Conservation (phyloP, 1,140 invertebrate genomes). For the Zaprionus africanus region DNA sequence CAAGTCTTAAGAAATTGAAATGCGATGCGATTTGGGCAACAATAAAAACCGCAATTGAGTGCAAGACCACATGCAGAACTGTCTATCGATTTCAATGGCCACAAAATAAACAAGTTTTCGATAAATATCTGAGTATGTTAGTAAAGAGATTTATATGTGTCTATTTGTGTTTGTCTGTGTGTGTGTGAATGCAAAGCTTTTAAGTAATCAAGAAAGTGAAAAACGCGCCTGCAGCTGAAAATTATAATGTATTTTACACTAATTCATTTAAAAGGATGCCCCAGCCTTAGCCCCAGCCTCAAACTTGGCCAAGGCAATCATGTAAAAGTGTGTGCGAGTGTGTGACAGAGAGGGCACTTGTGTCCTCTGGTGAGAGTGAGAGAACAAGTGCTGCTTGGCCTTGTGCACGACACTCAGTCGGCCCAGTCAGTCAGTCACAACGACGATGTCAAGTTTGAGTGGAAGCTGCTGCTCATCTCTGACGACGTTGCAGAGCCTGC, state of each 20-base stretch:
- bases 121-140: slow-evolving; percentile 21
- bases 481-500: background rate
- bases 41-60: slow-evolving; percentile 30
- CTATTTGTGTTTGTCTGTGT: background rate
- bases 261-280: slow-evolving; percentile 70
- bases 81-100: slow-evolving; percentile 50
- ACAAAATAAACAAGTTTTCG: slow-evolving; percentile 35
- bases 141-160: background rate
- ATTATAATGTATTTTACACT: slow-evolving; percentile 65
- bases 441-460: slow-evolving; percentile 52
- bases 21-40: slow-evolving; percentile 2
- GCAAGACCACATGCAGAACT: slow-evolving; percentile 20
- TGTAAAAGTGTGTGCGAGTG: slow-evolving; percentile 30
- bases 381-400: slow-evolving; percentile 51
- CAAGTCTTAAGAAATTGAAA: slow-evolving; percentile 13
- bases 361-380: slow-evolving; percentile 12
- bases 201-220: slow-evolving; percentile 61
- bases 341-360: slow-evolving; percentile 23
- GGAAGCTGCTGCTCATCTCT: slow-evolving; percentile 35
- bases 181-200: slow-evolving; percentile 47
- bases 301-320: slow-evolving; percentile 56
- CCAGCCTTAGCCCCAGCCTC: slow-evolving; percentile 49
- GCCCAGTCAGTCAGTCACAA: background rate
- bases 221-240: slow-evolving; percentile 52
- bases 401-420: slow-evolving; percentile 42